Base-by-base conservation (phyloP, 2,113 vertebrate species). In the Sialia sialis region DNA sequence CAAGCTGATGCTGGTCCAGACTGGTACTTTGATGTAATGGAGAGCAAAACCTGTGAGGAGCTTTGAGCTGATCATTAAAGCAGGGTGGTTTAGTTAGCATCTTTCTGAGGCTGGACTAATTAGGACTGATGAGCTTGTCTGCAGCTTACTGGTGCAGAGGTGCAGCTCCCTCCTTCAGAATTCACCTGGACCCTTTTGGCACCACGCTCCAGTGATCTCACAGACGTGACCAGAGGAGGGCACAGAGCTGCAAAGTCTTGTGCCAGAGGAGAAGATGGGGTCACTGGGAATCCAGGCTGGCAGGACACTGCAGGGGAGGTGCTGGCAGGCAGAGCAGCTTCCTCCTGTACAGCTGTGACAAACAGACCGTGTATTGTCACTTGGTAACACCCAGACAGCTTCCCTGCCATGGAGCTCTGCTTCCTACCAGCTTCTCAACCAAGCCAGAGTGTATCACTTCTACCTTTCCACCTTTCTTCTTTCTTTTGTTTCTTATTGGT, bases 311-410 rank as follows among this genome's bases (percentile, higher is more conserved):
- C 89, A 69, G 89, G 56, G 36, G 38, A 79, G 59, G 5, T 55
- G 63, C 49, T 52, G 29, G 21, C 49, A 56, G 62, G 66, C 69
- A 49, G 30, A 52, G 70, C 67, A 72, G 15, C 52, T 70, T 68
- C n/a, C 30, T 54, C 34, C 29, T 39, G 44, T 8, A 10, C 27
- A 46, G 49, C 84, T 89, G 62, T 55, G 43, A 30, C 78, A 87
- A 69, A n/a, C 7, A 6, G 43, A 68, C 32, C 0, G 0, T 64
- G 0, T 3, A 4, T 10, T 46, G 25, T 55, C 78, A 60, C 30
- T 60, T 4, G 30, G 19, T 41, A 16, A 25, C 29, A 39, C 13
- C 23, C 54, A 26, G 16, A 29, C 48, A 46, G 39, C 46, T 51
- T 76, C 3, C 1, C 75, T 83, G 58, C 26, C 13, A 2, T 13